Evolutionary conservation across 2,113 vertebrate species (phyloP), one percentile per base, ranked within the genome.

Genomic region (Glareola pratincola): DNA sequence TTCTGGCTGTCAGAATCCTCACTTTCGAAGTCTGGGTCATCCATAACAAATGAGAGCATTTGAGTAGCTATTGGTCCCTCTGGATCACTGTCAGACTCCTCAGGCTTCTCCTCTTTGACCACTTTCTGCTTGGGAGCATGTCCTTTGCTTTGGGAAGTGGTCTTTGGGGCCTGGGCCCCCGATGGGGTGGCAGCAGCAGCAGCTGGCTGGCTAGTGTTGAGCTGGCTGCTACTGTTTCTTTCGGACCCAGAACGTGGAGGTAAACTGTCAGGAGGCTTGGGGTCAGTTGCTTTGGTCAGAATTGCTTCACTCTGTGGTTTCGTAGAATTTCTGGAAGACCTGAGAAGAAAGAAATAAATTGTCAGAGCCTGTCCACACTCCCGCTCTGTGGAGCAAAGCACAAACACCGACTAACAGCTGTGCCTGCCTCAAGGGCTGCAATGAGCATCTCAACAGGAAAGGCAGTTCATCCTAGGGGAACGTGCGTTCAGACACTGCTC

Each of bases 21-120:
- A 4, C 99, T 99, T 75, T 99, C 99, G 4, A 99, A 99, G 97
- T 99, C 99, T 0, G 99, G 99, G 96, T 99, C 99, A 4, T 99
- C 99, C 99, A 99, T 99, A 91, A 99, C 97, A 8, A 99, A 99
- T 3, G 99, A 99, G 41, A 99, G 98, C 99, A 99, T 98, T 96
- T 99, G 99, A 27, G 99, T 98, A 22, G 99, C 99, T 5, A 99
- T 98, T 4, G 99, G 99, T 17, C 98, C 98, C 88, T 99, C 99
- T 0, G 95, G 97, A 76, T 99, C 99, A 2, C 99, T 98, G 57
- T 99, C 99, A 0, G 99, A 99, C 3, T 99, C 98, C 12, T 98
- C 98, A 1, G 85, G 96, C 36, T 94, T 92, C 76, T 95, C 16
- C 39, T 60, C 97, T 73, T 60, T 95, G 43, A 67, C 56, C 24